These are phyloP conservation scores for Lethocerus indicus DNA, from an alignment of 1,140 invertebrate genomes.

Conservation along the genomic window DNA sequence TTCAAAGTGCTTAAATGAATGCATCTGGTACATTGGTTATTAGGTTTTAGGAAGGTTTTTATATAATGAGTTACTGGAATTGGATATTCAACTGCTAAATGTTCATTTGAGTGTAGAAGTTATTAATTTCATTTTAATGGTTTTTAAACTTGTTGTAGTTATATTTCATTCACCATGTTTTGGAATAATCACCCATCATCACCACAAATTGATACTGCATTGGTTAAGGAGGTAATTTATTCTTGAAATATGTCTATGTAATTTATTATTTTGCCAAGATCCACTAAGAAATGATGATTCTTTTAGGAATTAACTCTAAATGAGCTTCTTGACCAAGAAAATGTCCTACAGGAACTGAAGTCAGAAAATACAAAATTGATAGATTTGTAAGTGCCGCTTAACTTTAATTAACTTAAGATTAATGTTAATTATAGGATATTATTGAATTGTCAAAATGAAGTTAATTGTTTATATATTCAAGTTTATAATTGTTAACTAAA, in stretches of 20 bases:
- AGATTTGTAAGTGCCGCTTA: slow-evolving; percentile 70
- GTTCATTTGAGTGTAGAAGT: no score
- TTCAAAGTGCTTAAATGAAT: no score
- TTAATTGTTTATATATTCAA: no score
- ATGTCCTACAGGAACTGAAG: slow-evolving; percentile 91
- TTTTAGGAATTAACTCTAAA: slow-evolving; percentile 75
- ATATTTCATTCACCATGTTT: no score
- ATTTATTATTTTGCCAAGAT: background rate
- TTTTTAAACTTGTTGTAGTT: no score
- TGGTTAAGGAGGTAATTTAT: slow-evolving; percentile 14
- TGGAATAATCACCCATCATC: slow-evolving; percentile 14
- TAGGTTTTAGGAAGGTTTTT: no score
- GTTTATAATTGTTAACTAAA: no score
- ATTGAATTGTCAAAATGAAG: slow-evolving; percentile 2
- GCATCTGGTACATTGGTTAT: no score
- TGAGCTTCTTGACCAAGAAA: slow-evolving; percentile 84
- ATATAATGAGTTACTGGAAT: no score
- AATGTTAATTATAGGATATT: slow-evolving; percentile 2
- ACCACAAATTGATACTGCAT: slow-evolving; percentile 16
- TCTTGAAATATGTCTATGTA: background rate
- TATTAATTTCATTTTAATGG: no score
- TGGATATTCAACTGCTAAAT: no score
- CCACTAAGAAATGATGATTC: slow-evolving; percentile 8
- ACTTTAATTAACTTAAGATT: no score
- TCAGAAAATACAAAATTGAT: slow-evolving; percentile 79